Base-by-base conservation (phyloP, 2,797 vertebrate species). In the Leptodactylus fallax region DNA sequence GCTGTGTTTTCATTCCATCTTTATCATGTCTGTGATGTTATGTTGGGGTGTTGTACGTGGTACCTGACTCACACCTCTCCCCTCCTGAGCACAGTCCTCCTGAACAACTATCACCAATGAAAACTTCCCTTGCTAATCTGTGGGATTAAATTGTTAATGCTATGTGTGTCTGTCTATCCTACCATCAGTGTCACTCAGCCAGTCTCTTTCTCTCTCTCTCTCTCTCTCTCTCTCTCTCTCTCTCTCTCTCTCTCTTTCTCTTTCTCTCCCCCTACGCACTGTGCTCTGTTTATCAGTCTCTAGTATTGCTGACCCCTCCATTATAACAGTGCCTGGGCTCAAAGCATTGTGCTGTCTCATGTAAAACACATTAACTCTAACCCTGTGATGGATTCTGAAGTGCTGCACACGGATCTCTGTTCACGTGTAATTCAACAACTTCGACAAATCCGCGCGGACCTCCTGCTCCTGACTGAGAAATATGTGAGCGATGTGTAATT, bases 401-500 rank as follows among this genome's bases (percentile, higher is more conserved):
- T 36, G 45, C 36, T 8, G 55, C 7, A 71, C 53, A 77, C 67
- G 5, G 87, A 88, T 27, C 63, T 67, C 53, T 85, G 55, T 45
- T 84, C 77, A 27, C 76, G 53, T 49, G 76, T 79, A 19, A 80
- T 88, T 51, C 76, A 85, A 14, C 87, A 85, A 47, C 81, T 88
- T 76, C 76, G 65, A 51, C 83, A 80, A 74, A 79, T 88, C 53
- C 53, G 55, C 11, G 65, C 8, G 61, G 82, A 88, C 56, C 76
- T 88, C 45, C 47, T 61, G 49, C 76, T 47, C 21, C 63, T 88
- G 82, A 88, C 61, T 11, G 76, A 88, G 82, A 80, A 85, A 84
- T 88, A 88, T 27, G 87, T 88, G 77, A 88, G 87, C 67, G n/a
- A 12, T 45, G 6, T 79, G 21, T 80, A 19, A 74, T 8, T 72